These are phyloP conservation scores for Omphaloscelis lunosa DNA, from an alignment of 2,888 invertebrate genomes.

Conservation along the genomic window DNA sequence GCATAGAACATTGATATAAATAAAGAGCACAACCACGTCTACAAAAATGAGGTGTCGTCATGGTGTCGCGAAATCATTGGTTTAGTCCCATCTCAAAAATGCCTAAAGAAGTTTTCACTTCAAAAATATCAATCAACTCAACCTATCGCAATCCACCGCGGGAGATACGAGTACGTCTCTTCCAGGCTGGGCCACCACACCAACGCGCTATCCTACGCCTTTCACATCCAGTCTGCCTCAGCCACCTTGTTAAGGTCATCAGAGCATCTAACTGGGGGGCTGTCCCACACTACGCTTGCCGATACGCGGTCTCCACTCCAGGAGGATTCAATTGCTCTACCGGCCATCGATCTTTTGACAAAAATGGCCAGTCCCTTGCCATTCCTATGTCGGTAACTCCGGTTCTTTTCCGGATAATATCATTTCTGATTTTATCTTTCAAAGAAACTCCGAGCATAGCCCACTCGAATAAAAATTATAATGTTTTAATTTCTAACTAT, in stretches of 20 bases:
- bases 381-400: not conserved
- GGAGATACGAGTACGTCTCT: not conserved
- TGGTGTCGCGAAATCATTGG: too few species aligned
- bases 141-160: not conserved
- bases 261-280: not conserved
- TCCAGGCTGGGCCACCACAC: not conserved
- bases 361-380: not conserved
- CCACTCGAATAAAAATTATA: not conserved
- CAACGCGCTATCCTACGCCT: not conserved
- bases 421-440: not conserved
- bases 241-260: not conserved
- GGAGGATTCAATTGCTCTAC: not conserved
- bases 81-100: too few species aligned
- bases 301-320: not conserved
- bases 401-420: not conserved
- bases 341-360: not conserved
- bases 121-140: not conserved
- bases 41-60: too few species aligned
- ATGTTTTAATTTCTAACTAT: not conserved
- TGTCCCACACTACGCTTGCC: not conserved
- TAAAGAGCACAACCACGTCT: too few species aligned
- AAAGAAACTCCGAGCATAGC: not conserved
- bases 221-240: not conserved
- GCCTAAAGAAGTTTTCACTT: too few species aligned
- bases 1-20: too few species aligned